Percentiles rank a stretch among this genome's conserved stretches.
These are phyloP conservation scores for Halichoerus grypus DNA, from an alignment of 2,113 vertebrate genomes.

Conservation along the genomic window DNA sequence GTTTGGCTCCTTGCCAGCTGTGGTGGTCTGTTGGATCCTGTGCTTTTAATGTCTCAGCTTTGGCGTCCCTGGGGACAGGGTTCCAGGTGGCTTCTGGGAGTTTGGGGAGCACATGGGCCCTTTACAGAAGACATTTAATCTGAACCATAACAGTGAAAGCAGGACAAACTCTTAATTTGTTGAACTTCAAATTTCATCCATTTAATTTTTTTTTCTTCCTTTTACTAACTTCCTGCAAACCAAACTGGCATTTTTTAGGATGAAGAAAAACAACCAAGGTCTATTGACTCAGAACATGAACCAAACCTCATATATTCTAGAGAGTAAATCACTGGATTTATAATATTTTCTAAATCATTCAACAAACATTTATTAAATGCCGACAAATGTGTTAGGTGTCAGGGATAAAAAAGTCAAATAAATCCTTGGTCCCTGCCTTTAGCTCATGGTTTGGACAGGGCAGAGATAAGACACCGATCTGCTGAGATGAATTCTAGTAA, in stretches of 20 bases:
- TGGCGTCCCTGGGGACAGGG: background rate
- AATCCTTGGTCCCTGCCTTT: background rate
- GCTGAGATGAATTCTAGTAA: background rate
- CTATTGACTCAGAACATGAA: background rate
- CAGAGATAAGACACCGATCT: background rate
- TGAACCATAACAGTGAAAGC: background rate
- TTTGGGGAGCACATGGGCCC: background rate
- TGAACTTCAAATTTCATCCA: constrained; percentile 8
- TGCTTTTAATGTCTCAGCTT: constrained; percentile 19
- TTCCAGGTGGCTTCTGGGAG: constrained; percentile 37
- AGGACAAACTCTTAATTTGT: background rate
- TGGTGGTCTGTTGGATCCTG: background rate
- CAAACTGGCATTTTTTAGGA: background rate
- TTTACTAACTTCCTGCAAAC: constrained; percentile 26
- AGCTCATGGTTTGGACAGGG: background rate
- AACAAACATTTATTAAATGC: constrained; percentile 34
- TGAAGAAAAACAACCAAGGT: background rate
- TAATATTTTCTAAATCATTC: constrained; percentile 46
- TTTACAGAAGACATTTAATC: constrained; percentile 31
- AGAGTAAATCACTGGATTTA: background rate
- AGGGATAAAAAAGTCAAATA: background rate
- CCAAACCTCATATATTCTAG: background rate
- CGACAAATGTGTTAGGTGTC: background rate
- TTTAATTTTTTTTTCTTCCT: constrained; percentile 20
- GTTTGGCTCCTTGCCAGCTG: constrained; percentile 56